Percentiles rank a stretch among this genome's conserved stretches.
phyloP scores from a whole-genome alignment of 2,888 invertebrate species.

The Amiota mariae region DNA sequence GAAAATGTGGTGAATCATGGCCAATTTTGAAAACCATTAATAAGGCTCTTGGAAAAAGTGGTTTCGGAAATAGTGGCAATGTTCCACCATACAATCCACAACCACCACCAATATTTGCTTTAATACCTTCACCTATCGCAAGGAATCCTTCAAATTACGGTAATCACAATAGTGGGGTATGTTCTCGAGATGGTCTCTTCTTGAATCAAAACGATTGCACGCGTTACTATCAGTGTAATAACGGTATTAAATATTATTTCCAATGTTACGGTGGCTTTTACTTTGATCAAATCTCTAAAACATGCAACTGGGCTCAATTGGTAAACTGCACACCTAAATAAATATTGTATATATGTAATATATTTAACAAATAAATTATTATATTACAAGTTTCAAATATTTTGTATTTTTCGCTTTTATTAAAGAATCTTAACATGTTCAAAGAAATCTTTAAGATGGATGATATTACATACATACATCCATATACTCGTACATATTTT shows the following conservation, averaged over 20 bases:
- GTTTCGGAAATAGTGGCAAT: constrained; percentile 22
- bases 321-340: constrained; percentile 39
- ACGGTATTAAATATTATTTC: constrained; percentile 75
- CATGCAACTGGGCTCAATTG: constrained; percentile 37
- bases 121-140: constrained; percentile 26
- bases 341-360: background rate
- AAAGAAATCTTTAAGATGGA: no score
- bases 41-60: constrained; percentile 42
- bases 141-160: constrained; percentile 33
- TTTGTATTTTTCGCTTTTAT: no score
- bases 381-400: no score
- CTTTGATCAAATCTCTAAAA: constrained; percentile 28
- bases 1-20: constrained; percentile 79
- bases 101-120: constrained; percentile 22
- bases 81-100: background rate
- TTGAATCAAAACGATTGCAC: constrained; percentile 81
- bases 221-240: constrained; percentile 79
- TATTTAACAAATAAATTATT: no score
- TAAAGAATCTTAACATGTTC: no score
- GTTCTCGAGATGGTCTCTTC: constrained; percentile 68
- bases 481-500: no score
- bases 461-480: no score
- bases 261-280: constrained; percentile 73
- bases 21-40: constrained; percentile 58
- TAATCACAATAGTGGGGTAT: constrained; percentile 35